Conservation (phyloP, 2,888 invertebrate genomes). For the Metalampra italica region DNA sequence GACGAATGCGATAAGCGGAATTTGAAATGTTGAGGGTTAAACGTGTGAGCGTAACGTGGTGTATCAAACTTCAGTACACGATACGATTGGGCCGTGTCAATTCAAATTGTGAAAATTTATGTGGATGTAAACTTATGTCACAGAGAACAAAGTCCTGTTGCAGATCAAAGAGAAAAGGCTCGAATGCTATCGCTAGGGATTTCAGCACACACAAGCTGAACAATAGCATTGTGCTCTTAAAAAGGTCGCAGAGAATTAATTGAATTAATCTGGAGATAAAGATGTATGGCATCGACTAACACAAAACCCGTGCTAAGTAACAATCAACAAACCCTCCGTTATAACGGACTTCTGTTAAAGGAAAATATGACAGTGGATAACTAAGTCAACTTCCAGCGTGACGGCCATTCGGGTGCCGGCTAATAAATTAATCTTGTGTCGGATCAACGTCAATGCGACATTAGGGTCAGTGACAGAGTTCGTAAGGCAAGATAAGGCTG, state of each 20-base stretch:
- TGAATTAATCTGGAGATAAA: too few species aligned
- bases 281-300: neutral
- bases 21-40: conserved; percentile 8
- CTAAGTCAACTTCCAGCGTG: conserved; percentile 50
- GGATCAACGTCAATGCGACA: conserved; percentile 60
- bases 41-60: neutral
- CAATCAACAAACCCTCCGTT: neutral
- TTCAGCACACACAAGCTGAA: too few species aligned
- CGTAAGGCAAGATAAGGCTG: conserved; percentile 48
- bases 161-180: too few species aligned
- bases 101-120: too few species aligned
- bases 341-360: conserved; percentile 30
- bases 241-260: too few species aligned
- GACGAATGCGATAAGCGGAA: conserved; percentile 13
- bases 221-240: too few species aligned
- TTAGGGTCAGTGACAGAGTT: conserved; percentile 49
- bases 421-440: conserved; percentile 68
- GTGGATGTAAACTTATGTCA: too few species aligned
- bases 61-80: neutral
- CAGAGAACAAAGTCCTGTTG: too few species aligned
- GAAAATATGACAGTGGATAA: conserved; percentile 60
- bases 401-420: conserved; percentile 36
- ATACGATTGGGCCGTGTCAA: too few species aligned
- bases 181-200: too few species aligned
- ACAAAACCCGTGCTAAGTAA: neutral